These are phyloP conservation scores for Sturmia bella DNA, from an alignment of 2,888 invertebrate genomes.

Conservation along the genomic window DNA sequence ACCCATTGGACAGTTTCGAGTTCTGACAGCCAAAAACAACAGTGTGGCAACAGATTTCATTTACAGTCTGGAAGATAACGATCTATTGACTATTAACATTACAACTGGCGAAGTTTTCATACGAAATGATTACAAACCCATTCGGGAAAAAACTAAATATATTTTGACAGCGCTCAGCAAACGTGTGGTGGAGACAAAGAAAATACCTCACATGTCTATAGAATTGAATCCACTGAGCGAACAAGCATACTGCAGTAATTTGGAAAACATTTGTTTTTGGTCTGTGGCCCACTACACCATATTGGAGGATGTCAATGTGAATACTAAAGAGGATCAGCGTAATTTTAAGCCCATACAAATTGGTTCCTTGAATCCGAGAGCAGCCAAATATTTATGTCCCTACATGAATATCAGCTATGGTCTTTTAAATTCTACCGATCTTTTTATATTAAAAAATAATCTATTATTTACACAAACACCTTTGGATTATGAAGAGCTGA, in stretches of 20 bases:
- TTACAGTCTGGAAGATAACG: conserved; percentile 78
- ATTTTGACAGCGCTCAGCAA: conserved; percentile 77
- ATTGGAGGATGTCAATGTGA: conserved; percentile 74
- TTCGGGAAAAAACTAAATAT: conserved; percentile 74
- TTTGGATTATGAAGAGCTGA: conserved; percentile 82
- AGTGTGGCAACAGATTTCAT: conserved; percentile 75
- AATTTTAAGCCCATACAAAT: conserved; percentile 76
- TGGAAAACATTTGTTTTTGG: conserved; percentile 80
- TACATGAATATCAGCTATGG: conserved; percentile 83
- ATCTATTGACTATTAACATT: conserved; percentile 76
- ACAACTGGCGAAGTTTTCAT: conserved; percentile 79
- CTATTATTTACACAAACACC: conserved; percentile 81
- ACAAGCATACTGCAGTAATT: conserved; percentile 76
- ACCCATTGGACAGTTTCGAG: conserved; percentile 80
- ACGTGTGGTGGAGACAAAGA: conserved; percentile 57
- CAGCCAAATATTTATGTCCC: conserved; percentile 82
- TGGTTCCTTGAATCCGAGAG: conserved; percentile 81
- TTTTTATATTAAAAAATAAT: conserved; percentile 81
- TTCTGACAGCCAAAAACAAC: conserved; percentile 75
- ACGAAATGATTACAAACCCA: conserved; percentile 75
- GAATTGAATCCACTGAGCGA: conserved; percentile 76
- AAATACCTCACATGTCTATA: conserved; percentile 78
- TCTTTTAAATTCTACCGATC: conserved; percentile 77
- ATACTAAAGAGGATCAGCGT: conserved; percentile 16
- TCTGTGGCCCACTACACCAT: conserved; percentile 77